These are phyloP conservation scores for Panagrolaimus sp. DNA, from an alignment of 1,140 invertebrate species.

Conservation along the genomic window DNA sequence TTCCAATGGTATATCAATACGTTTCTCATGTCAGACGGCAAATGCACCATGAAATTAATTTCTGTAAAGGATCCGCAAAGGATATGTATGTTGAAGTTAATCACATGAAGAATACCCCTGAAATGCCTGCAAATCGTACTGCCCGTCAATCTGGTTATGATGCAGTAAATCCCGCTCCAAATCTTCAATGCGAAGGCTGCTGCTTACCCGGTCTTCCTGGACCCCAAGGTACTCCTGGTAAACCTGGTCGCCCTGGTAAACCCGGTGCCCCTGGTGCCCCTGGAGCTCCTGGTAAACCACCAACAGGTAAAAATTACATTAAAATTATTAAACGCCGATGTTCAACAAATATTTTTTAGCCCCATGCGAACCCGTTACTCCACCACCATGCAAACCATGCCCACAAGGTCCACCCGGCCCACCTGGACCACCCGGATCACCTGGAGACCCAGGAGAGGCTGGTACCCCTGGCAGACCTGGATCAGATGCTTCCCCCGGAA, in stretches of 20 bases:
- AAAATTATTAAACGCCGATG: too few species aligned
- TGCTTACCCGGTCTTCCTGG: constrained; percentile 49
- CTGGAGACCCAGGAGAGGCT: constrained; percentile 26
- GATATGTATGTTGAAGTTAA: constrained; percentile 51
- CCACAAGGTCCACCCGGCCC: constrained; percentile 36
- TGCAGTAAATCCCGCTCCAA: constrained; percentile 43
- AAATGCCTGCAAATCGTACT: constrained; percentile 37
- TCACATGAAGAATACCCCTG: constrained; percentile 46
- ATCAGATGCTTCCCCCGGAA: constrained; percentile 11
- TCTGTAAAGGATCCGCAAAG: constrained; percentile 52
- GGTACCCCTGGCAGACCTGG: constrained; percentile 26
- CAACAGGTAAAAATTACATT: neutral
- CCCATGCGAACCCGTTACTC: constrained; percentile 38
- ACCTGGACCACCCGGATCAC: constrained; percentile 15
- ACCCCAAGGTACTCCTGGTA: constrained; percentile 41
- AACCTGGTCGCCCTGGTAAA: constrained; percentile 35
- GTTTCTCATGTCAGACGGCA: constrained; percentile 46
- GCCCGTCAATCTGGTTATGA: constrained; percentile 49
- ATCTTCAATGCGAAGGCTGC: constrained; percentile 43
- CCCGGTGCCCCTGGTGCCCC: constrained; percentile 41
- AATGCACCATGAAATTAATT: constrained; percentile 49
- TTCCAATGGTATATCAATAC: constrained; percentile 53
- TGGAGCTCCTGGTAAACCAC: constrained; percentile 38
- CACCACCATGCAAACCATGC: constrained; percentile 46
- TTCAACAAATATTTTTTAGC: neutral